A percentile compares a stretch with the other conserved stretches of the same genome.
These are phyloP conservation scores for Nemapogon koenigi DNA, from an alignment of 2,888 invertebrate species.

Conservation along the genomic window DNA sequence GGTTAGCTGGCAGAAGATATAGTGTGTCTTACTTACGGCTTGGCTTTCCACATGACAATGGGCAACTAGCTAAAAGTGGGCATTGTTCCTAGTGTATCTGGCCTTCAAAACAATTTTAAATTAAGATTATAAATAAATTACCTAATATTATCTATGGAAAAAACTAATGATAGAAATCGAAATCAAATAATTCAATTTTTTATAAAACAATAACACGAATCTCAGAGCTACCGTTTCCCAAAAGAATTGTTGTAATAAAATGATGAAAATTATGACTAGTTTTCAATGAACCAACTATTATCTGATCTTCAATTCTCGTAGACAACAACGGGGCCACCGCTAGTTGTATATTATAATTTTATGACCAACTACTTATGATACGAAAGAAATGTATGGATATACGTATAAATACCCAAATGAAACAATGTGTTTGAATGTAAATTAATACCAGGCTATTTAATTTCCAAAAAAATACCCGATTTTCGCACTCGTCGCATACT, in stretches of 20 bases:
- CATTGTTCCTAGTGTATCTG: too few relatives aligned
- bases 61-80: too few relatives aligned
- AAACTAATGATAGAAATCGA: too few relatives aligned
- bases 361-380: conserved; percentile 9
- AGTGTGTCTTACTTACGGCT: too few relatives aligned
- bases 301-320: background rate
- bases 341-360: conserved; percentile 9
- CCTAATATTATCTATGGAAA: too few relatives aligned
- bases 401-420: background rate
- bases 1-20: too few relatives aligned
- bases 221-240: conserved; percentile 30
- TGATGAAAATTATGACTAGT: conserved; percentile 28
- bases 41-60: too few relatives aligned
- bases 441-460: background rate
- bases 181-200: too few relatives aligned
- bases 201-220: background rate
- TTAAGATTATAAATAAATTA: too few relatives aligned
- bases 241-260: conserved; percentile 25
- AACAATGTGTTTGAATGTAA: background rate
- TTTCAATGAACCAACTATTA: conserved; percentile 24
- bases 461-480: background rate
- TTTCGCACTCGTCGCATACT: too few relatives aligned
- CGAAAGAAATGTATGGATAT: conserved; percentile 22
- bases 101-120: too few relatives aligned
- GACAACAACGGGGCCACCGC: conserved; percentile 24